phyloP scores from a whole-genome alignment of 2,797 vertebrate genomes.

The Malurus leucopterus region DNA sequence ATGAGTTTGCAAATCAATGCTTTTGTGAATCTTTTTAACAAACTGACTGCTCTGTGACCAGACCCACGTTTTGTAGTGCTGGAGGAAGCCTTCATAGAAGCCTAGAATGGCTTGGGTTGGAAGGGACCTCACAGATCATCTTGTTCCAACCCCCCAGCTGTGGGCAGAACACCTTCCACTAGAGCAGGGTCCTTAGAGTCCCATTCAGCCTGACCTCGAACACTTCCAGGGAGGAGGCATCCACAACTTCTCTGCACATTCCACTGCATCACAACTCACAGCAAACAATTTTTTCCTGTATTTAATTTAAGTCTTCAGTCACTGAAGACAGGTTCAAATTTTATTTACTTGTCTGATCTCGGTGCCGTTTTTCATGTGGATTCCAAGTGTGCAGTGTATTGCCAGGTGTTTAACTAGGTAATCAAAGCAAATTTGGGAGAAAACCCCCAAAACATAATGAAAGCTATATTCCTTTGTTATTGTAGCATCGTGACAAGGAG shows the following conservation, averaged over 20 bases:
- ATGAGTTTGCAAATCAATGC: neutral
- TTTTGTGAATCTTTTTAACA: neutral
- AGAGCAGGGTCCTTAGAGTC: neutral
- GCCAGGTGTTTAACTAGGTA: neutral
- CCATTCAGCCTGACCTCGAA: neutral
- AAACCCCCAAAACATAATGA: neutral
- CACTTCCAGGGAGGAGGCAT: neutral
- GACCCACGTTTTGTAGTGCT: neutral
- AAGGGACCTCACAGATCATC: neutral
- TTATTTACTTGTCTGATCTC: neutral
- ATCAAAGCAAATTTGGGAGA: neutral
- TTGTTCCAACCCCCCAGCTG: accelerated
- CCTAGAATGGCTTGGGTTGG: neutral
- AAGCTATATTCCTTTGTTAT: neutral
- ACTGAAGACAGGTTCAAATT: neutral
- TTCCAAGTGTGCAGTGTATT: neutral
- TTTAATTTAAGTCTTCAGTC: neutral
- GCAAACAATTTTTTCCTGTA: neutral
- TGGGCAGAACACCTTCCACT: neutral
- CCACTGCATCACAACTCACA: neutral
- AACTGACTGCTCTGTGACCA: neutral
- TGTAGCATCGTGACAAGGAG: neutral
- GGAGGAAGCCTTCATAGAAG: neutral
- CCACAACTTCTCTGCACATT: neutral
- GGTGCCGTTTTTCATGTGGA: neutral